Conservation (phyloP, 2,888 invertebrate species). For the Chrysomela aeneicollis region DNA sequence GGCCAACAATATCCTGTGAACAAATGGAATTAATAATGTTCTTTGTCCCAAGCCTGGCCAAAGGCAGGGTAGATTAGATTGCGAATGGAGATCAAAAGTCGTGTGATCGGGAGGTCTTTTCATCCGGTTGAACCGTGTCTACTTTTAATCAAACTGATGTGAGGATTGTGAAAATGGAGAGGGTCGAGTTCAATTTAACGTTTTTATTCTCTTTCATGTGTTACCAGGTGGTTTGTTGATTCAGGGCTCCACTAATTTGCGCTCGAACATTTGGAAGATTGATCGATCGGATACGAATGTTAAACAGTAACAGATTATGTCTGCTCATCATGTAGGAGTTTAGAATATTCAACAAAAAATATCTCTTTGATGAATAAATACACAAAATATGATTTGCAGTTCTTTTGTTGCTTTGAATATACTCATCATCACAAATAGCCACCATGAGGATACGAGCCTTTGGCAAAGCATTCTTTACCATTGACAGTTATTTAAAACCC, state of each 20-base stretch:
- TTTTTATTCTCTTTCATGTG: background rate
- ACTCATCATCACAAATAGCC: too few species aligned
- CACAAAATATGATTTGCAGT: too few species aligned
- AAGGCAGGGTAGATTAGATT: constrained; percentile 29
- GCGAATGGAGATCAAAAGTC: constrained; percentile 29
- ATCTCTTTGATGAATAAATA: too few species aligned
- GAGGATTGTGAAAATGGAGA: constrained; percentile 24
- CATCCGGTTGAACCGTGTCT: constrained; percentile 24
- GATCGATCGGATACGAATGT: too few species aligned
- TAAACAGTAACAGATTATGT: too few species aligned
- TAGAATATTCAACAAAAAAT: too few species aligned
- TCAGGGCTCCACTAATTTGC: background rate
- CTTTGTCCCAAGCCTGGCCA: constrained; percentile 10
- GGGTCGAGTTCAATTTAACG: background rate
- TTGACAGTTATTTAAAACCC: too few species aligned
- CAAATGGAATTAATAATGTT: constrained; percentile 30
- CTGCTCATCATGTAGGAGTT: too few species aligned
- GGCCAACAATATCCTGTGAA: constrained; percentile 13
- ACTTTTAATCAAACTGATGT: constrained; percentile 32
- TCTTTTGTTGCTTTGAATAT: too few species aligned
- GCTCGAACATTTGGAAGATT: too few species aligned
- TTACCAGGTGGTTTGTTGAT: background rate
- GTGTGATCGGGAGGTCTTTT: constrained; percentile 24
- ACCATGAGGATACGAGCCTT: too few species aligned
- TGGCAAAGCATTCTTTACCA: too few species aligned